Base-by-base conservation (phyloP, 2,888 invertebrate species). In the Zygaena filipendulae region DNA sequence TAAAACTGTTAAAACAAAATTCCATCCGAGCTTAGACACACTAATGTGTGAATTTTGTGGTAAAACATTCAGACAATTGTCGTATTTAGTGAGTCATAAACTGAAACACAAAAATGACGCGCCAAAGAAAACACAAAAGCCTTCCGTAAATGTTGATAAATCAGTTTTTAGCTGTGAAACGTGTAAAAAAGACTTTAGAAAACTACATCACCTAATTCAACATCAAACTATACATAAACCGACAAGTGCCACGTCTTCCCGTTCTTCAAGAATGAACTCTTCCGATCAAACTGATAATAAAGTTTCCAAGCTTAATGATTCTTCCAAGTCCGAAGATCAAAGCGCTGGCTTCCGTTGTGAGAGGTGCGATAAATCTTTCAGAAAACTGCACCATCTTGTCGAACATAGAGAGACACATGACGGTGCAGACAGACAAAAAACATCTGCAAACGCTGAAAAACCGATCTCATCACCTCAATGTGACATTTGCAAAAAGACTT, bases 331-430 rank as follows among this genome's bases (percentile, higher is more conserved):
- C n/a, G 70, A 71, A 11, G 75, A 77, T 30, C 47, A 55, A 4
- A 68, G 64, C 32, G 67, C 75, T 5, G 80, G 68, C 3, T 81
- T 80, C 41, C 64, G 80, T 4, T 81, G 81, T 30, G 81, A 81
- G 35, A 74, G 72, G 6, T 81, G 81, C 24, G 81, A 80, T 29
- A 81, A 81, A 39, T 81, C 81, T 0, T 81, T 81, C 33, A 61
- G 81, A 33, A 81, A 81, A 40, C 42, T 81, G 4, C 81, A 81
- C 37, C 81, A 81, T 44, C 53, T 81, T 10, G 81, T 81, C 4
- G 80, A 81, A 39, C 81, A 81, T 18, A 58, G 80, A 36, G 80
- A 80, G 42, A 75, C 75, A 2, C 81, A 81, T 26, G 77, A 71
- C 32, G 68, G 71, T 12, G 71, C 68, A 14, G 71, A 70, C 32